These are phyloP conservation scores for Numida meleagris DNA, from an alignment of 2,113 vertebrate genomes.

Conservation along the genomic window DNA sequence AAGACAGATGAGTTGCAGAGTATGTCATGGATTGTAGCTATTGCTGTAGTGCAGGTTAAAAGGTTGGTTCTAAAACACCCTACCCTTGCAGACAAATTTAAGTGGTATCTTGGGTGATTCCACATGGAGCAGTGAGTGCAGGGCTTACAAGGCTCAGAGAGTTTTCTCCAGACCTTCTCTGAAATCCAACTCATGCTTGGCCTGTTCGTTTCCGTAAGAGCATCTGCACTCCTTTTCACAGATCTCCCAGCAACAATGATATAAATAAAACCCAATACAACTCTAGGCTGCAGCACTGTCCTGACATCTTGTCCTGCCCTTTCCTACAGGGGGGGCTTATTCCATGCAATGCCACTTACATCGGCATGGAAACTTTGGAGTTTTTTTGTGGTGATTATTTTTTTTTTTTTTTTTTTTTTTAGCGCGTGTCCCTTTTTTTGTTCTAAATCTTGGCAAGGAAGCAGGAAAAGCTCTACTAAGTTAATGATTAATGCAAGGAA, in stretches of 20 bases:
- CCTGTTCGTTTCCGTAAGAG: constrained; percentile 18
- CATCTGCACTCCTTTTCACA: constrained; percentile 10
- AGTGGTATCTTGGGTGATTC: not conserved
- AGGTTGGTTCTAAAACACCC: not conserved
- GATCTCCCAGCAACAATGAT: constrained; percentile 59
- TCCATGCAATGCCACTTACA: not conserved
- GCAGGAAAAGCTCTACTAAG: constrained; percentile 55
- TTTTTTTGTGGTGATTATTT: not conserved
- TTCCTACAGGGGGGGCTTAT: not conserved
- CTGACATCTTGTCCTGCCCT: constrained; percentile 19
- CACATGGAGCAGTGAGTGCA: not conserved
- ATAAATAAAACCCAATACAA: constrained; percentile 52
- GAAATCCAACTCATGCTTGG: not conserved
- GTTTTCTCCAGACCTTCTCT: constrained; percentile 3
- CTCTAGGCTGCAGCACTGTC: not conserved
- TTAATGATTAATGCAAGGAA: constrained; percentile 65
- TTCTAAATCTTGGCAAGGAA: constrained; percentile 38
- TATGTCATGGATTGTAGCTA: no score
- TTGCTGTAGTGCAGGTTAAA: not conserved
- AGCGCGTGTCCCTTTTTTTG: not conserved
- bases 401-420: not conserved
- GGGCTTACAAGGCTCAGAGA: not conserved
- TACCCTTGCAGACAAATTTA: not conserved
- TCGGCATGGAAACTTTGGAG: not conserved
- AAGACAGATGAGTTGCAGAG: not conserved